A percentile compares a stretch with the other conserved stretches of the same genome.
Evolutionary conservation across 2,888 invertebrate genomes (phyloP).

Genomic region (Lycophotia porphyrea): DNA sequence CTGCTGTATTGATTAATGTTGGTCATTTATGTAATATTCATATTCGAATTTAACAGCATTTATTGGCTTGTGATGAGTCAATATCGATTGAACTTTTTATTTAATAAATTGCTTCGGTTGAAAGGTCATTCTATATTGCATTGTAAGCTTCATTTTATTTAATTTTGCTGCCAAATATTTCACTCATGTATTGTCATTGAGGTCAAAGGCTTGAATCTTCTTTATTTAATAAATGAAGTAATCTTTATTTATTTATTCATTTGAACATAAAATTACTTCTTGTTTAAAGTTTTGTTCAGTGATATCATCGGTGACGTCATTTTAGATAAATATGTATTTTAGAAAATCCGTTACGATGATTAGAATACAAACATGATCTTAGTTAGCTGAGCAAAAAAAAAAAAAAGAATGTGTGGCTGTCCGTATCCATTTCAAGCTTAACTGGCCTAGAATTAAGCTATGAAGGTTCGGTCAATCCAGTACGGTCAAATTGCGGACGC

Average conservation of each 20-base stretch:
- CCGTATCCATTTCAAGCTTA: background rate
- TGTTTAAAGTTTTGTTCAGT: constrained; percentile 15
- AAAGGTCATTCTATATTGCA: constrained; percentile 30
- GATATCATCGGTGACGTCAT: constrained; percentile 42
- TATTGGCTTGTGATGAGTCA: constrained; percentile 7
- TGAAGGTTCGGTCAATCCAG: background rate
- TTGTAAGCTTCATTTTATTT: constrained; percentile 29
- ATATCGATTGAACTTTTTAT: constrained; percentile 14
- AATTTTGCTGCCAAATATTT: constrained; percentile 35
- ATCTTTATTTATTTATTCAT: background rate
- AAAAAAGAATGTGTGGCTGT: background rate
- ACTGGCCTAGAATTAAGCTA: no score
- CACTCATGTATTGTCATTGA: constrained; percentile 25
- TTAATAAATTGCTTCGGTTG: constrained; percentile 18
- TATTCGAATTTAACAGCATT: constrained; percentile 8
- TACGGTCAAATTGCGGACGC: background rate
- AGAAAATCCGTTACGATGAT: constrained; percentile 34
- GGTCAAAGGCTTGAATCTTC: constrained; percentile 5
- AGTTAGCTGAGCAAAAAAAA: background rate
- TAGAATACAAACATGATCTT: constrained; percentile 24
- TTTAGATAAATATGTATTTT: constrained; percentile 23
- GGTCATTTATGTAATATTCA: background rate
- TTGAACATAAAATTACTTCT: background rate
- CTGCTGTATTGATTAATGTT: no score
- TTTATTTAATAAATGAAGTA: constrained; percentile 11